phyloP scores from a whole-genome alignment of 2,113 vertebrate genomes.

The Neoarius graeffei region DNA sequence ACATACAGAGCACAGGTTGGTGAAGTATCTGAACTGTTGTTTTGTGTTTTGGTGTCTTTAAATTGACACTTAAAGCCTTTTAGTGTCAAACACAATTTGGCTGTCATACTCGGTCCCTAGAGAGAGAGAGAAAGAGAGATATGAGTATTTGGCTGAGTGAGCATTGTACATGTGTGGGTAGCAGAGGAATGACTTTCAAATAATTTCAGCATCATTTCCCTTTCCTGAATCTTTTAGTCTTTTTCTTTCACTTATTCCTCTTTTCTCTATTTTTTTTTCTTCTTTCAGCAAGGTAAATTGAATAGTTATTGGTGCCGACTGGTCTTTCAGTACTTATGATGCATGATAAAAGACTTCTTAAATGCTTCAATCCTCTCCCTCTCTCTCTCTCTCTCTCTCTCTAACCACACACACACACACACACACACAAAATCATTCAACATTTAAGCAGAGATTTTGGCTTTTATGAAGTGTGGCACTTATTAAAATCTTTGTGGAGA shows the following conservation, averaged over 20 bases:
- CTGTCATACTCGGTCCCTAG: slow-evolving; percentile 66
- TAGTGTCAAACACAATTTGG: slow-evolving; percentile 75
- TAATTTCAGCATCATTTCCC: slow-evolving; percentile 69
- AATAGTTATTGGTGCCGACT: slow-evolving; percentile 73
- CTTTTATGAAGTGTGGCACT: not conserved
- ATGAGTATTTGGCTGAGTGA: slow-evolving; percentile 59
- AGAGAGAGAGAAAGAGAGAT: slow-evolving; percentile 10
- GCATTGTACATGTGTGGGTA: slow-evolving; percentile 69
- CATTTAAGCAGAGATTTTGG: not conserved
- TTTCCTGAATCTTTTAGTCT: slow-evolving; percentile 44
- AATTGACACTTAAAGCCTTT: slow-evolving; percentile 71
- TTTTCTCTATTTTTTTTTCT: slow-evolving; percentile 18
- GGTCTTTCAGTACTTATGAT: slow-evolving; percentile 11
- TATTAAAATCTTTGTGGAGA: not conserved
- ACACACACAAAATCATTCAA: not conserved
- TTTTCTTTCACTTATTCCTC: slow-evolving; percentile 44
- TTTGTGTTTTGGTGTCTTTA: slow-evolving; percentile 45
- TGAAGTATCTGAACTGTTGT: not conserved
- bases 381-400: not conserved
- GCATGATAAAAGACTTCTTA: slow-evolving; percentile 30
- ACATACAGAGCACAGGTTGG: not conserved
- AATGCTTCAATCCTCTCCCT: slow-evolving; percentile 22
- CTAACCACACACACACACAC: not conserved
- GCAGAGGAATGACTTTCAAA: slow-evolving; percentile 65
- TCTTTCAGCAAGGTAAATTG: slow-evolving; percentile 72